Percentiles rank a stretch among this genome's conserved stretches.
phyloP scores from a whole-genome alignment of 2,797 vertebrate species.

The Mus spretus region DNA sequence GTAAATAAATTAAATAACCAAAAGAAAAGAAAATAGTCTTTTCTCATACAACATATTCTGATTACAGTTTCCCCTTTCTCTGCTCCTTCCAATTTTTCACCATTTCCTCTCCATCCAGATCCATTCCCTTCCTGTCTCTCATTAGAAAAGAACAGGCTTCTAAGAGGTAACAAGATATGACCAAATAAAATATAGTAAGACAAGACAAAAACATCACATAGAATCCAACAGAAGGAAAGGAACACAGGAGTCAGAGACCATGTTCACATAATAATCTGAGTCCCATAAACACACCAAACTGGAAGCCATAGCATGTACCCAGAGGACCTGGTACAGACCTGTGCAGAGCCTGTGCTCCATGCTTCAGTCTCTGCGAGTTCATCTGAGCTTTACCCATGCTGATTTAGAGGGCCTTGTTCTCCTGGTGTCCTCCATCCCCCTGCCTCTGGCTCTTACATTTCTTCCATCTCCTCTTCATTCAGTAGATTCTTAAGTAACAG shows the following conservation, averaged over 20 bases:
- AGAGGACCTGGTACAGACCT: not conserved
- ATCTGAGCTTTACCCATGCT: too few species aligned
- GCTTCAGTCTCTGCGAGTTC: not conserved
- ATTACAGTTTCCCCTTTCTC: not conserved
- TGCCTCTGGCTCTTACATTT: not conserved
- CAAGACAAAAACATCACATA: not conserved
- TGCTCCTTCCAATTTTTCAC: not conserved
- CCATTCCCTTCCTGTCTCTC: not conserved
- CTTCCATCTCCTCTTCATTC: not conserved
- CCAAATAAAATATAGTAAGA: not conserved
- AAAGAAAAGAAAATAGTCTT: not conserved
- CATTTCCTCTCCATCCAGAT: not conserved
- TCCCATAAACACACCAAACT: not conserved
- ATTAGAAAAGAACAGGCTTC: not conserved
- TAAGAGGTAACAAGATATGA: not conserved
- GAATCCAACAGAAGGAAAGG: not conserved
- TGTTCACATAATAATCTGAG: not conserved
- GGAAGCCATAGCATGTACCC: not conserved
- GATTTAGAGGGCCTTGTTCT: not conserved
- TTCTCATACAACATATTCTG: not conserved
- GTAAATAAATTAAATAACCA: too few species aligned
- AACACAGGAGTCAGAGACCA: not conserved
- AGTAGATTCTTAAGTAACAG: conserved; percentile 1
- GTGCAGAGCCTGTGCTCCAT: too few species aligned
- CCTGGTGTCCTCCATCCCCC: not conserved